Conservation (phyloP, 2,888 invertebrate species). For the Netelia fuscicornis region DNA sequence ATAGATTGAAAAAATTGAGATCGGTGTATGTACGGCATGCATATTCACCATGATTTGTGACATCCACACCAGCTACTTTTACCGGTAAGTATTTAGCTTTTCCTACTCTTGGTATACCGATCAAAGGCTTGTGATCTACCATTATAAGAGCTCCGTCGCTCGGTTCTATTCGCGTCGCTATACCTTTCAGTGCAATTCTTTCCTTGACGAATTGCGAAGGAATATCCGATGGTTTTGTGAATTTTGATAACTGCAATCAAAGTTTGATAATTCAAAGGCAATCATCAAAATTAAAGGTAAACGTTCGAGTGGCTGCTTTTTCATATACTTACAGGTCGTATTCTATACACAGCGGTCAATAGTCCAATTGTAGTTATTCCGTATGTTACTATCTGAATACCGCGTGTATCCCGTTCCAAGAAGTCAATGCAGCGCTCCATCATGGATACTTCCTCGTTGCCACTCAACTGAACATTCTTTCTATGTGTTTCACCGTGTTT, state of each 20-base stretch:
- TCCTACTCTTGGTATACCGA: conserved; percentile 86
- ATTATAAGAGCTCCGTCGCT: conserved; percentile 85
- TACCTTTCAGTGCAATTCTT: conserved; percentile 86
- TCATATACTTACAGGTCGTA: conserved; percentile 86
- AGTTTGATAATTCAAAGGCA: conserved; percentile 43
- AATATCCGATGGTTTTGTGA: conserved; percentile 87
- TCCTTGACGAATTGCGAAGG: conserved; percentile 87
- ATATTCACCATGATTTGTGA: conserved; percentile 84
- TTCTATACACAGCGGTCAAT: conserved; percentile 86
- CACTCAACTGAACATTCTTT: not conserved
- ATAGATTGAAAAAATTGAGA: conserved; percentile 6
- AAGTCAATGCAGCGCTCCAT: conserved; percentile 74
- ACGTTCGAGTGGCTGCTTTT: conserved; percentile 29
- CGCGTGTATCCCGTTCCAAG: conserved; percentile 76
- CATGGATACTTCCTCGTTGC: conserved; percentile 61
- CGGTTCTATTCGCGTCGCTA: conserved; percentile 86
- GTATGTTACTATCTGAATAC: conserved; percentile 87
- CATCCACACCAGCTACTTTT: conserved; percentile 85
- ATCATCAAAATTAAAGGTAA: conserved; percentile 19
- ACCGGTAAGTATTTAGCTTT: conserved; percentile 86
- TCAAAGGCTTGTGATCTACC: conserved; percentile 87
- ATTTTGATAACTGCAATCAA: conserved; percentile 87
- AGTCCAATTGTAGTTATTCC: conserved; percentile 87
- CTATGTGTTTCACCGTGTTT: not conserved
- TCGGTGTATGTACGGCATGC: not conserved